Evolutionary conservation across 2,888 invertebrate genomes (phyloP), one percentile per base, ranked within the genome.

Genomic region (Lamellibrachia satsuma): DNA sequence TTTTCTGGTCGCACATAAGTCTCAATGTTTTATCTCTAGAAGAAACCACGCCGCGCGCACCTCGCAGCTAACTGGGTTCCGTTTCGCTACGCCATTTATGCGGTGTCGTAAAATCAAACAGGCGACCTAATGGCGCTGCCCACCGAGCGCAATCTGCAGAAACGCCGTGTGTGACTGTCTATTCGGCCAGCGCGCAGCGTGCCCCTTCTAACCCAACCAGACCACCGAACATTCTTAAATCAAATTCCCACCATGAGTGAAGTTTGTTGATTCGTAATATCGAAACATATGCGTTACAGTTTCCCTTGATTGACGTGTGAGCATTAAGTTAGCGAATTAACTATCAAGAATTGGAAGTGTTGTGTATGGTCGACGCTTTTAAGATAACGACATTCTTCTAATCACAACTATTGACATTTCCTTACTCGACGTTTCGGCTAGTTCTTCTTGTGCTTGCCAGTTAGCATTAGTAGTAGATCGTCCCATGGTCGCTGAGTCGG

Each of bases 1-100:
- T 75, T 75, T 75, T n/a, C 75, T n/a, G 22, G 75, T 75, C 15
- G 75, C 22, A 22, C 22, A 75, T 75, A 75, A 2, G 22, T 22
- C 4, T 22, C 75, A n/a, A n/a, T 75, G 75, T 75, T 75, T 75
- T 75, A 75, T 75, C 22, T 75, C 22, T 75, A 22, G 75, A 75
- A 75, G 75, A 75, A 75, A 22, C n/a, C 75, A 0, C 75, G 22
- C 75, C 75, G 6, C 22, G n/a, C 75, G 75, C 75, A 6, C 75
- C 75, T 75, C 75, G 75, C 75, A 75, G 22, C 75, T 75, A 75
- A 75, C 75, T n/a, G 75, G 75, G 22, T 75, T 75, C 75, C 75
- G 75, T 75, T 22, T 75, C 75, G 75, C 75, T 75, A 75, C 75
- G 75, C 75, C 75, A 75, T 75, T 75, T 75, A 75, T 75, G 75